phyloP scores from a whole-genome alignment of 2,888 invertebrate genomes.

The Atethmia centrago region DNA sequence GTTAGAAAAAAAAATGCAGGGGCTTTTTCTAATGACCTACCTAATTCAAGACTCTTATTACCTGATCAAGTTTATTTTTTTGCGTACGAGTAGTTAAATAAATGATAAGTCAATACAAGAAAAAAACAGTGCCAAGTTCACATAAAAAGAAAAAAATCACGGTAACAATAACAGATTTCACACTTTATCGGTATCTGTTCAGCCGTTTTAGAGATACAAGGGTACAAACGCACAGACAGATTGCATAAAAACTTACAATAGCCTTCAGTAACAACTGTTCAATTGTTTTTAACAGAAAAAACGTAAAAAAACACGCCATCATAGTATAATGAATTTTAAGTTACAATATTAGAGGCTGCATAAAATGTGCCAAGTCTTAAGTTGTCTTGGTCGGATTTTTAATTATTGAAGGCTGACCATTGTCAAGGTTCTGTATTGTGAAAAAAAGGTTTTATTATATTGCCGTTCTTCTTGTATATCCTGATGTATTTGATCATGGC shows the following conservation, averaged over 20 bases:
- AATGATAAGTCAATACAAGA: slow-evolving; percentile 9
- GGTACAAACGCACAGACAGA: slow-evolving; percentile 46
- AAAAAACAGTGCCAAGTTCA: slow-evolving; percentile 15
- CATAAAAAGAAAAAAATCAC: slow-evolving; percentile 7
- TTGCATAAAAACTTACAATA: slow-evolving; percentile 43
- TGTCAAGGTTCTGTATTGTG: slow-evolving; percentile 42
- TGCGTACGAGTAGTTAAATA: background rate
- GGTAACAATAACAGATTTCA: slow-evolving; percentile 40
- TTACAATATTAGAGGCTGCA: slow-evolving; percentile 18
- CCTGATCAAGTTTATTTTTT: background rate
- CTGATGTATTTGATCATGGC: too few species aligned
- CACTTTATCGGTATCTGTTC: slow-evolving; percentile 33
- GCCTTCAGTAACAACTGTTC: slow-evolving; percentile 43
- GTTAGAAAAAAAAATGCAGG: background rate
- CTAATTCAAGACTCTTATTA: background rate
- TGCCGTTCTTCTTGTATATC: background rate
- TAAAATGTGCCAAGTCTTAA: slow-evolving; percentile 48
- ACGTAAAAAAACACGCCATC: slow-evolving; percentile 25
- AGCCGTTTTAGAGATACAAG: slow-evolving; percentile 59
- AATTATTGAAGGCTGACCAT: slow-evolving; percentile 48
- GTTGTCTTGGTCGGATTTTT: slow-evolving; percentile 36
- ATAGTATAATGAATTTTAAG: slow-evolving; percentile 35
- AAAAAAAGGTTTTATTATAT: slow-evolving; percentile 6
- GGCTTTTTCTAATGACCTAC: too few species aligned
- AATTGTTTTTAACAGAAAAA: slow-evolving; percentile 14